Evolutionary conservation across 2,888 invertebrate genomes (phyloP), one percentile per base, ranked within the genome.

Genomic region (Oscheius sp.): DNA sequence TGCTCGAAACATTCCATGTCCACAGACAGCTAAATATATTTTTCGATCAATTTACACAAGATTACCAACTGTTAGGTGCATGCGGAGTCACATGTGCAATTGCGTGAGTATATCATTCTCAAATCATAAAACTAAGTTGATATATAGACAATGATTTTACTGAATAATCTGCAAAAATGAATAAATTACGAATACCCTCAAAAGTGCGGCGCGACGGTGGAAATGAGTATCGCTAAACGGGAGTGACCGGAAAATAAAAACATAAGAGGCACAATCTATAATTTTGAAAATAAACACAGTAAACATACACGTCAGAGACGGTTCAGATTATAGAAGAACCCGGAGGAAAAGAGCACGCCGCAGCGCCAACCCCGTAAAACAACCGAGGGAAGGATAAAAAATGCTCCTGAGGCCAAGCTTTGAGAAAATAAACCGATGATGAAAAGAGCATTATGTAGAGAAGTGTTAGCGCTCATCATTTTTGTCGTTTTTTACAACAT

Each of bases 1-100:
- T 26, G n/a, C 33, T 33, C 12, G 20, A 20, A 4, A 8, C 59
- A 59, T 59, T 59, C 59, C 59, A 59, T 59, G 41, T 59, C 41
- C 20, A n/a, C 33, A 8, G 12, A 26, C 4, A 30, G 20, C 14
- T 51, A 17, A 51, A 30, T 51, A 28, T 20, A 28, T 30, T 30
- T 28, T 12, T 30, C 14, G 14, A 3, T 49, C 8, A 17, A 44
- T 44, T 44, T 44, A 14, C 45, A 6, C n/a, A 26, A 49, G 30
- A 51, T 28, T 20, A 51, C 47, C 47, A 47, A 22, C 47, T 47
- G 47, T 24, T 47, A 5, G 24, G 47, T 5, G 2, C 22, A 24
- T 12, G 20, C 14, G 17, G 17, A 14, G 2, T 17, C 22, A 47
- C 20, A 47, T 22, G 47, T 20, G 4, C 2, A 47, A 47, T 24